phyloP scores from a whole-genome alignment of 2,113 vertebrate species.

The Phalacrocorax aristotelis region DNA sequence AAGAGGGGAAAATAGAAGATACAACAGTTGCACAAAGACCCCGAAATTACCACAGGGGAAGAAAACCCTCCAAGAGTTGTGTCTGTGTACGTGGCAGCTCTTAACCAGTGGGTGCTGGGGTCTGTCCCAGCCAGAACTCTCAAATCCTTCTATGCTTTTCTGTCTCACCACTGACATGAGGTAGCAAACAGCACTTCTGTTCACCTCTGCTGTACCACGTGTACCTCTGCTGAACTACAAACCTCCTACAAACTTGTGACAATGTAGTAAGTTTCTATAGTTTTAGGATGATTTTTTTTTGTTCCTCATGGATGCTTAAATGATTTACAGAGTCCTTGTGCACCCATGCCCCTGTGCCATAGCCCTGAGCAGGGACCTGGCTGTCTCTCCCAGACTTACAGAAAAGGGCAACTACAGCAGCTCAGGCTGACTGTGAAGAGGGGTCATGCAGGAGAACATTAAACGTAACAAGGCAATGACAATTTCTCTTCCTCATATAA shows the following conservation, averaged over 20 bases:
- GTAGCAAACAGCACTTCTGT: not conserved
- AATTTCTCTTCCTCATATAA: not conserved
- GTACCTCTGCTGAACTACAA: not conserved
- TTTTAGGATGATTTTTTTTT: fast-evolving
- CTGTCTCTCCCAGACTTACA: not conserved
- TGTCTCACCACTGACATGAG: fast-evolving
- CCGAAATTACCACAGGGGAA: not conserved
- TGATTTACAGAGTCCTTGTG: not conserved
- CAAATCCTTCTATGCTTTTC: not conserved
- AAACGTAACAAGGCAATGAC: not conserved
- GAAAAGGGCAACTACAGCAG: not conserved
- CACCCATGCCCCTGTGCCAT: fast-evolving
- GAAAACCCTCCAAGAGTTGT: not conserved
- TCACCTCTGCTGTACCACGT: not conserved
- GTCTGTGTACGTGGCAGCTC: not conserved
- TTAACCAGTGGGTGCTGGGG: not conserved
- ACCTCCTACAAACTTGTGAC: not conserved
- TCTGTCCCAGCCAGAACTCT: not conserved
- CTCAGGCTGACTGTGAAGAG: not conserved
- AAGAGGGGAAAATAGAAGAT: not conserved
- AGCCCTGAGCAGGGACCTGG: not conserved
- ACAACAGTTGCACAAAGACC: not conserved
- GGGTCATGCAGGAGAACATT: fast-evolving
- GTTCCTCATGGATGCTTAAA: not conserved
- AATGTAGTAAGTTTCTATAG: not conserved